Conservation (phyloP, 2,888 invertebrate genomes). For the Amphipyra tragopoginis region DNA sequence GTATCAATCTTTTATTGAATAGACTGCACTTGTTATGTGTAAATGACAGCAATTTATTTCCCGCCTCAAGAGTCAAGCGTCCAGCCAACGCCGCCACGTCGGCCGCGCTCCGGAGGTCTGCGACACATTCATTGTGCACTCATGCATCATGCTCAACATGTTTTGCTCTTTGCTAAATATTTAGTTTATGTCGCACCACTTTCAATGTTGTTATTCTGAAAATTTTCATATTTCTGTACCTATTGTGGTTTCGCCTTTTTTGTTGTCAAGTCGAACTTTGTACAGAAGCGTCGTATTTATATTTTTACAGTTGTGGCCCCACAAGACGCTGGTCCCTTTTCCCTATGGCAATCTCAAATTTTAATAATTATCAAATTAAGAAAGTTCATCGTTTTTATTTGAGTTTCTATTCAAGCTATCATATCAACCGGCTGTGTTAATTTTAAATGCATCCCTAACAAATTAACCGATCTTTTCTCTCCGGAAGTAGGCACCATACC, state of each 20-base stretch:
- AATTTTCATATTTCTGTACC: conserved; percentile 20
- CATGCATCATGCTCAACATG: conserved; percentile 60
- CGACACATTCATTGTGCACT: conserved; percentile 57
- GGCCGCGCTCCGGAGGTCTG: conserved; percentile 62
- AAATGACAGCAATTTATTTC: conserved; percentile 79
- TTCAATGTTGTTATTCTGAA: conserved; percentile 21
- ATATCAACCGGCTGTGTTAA: no score
- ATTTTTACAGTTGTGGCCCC: no score
- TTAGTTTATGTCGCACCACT: conserved; percentile 43
- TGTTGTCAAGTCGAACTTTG: background rate
- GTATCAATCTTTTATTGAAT: conserved; percentile 64
- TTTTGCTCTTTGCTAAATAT: conserved; percentile 58
- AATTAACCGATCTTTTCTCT: no score
- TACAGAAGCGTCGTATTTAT: background rate
- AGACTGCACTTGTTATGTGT: conserved; percentile 61
- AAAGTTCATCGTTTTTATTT: no score
- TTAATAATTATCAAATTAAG: no score
- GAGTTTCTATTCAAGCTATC: no score
- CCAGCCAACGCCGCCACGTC: conserved; percentile 12
- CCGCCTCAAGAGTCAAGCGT: conserved; percentile 62
- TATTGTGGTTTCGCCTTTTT: conserved; percentile 5
- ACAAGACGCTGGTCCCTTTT: no score
- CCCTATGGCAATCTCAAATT: no score
- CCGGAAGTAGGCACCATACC: no score
- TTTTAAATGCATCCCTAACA: no score